Base-by-base conservation (phyloP, 2,888 invertebrate genomes). In the Drosophila mimica region DNA sequence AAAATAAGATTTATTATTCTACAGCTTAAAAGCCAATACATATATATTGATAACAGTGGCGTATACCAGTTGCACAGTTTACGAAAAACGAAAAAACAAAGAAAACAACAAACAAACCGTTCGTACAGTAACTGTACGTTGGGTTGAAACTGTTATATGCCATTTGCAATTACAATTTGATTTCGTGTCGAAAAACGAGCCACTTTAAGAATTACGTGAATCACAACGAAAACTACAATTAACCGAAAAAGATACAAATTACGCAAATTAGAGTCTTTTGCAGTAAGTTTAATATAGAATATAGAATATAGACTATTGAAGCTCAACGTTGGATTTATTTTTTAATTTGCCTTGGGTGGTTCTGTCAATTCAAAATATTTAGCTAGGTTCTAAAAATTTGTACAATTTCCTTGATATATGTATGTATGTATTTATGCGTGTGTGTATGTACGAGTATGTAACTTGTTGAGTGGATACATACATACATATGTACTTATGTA, bases 401-500 rank as follows among this genome's bases (percentile, higher is more conserved):
- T 66, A 66, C 46, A 65, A 59, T 61, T 77, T 70, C 38, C 38
- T 48, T 58, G 51, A 81, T 72, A 43, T 25, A 59, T 59, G n/a
- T 67, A 17, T 34, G 63, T 61, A 20, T 66, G 70, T 63, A 17
- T 54, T 46, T 20, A 43, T 46, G 43, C 43, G n/a, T 43, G 43
- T 68, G 15, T 15, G 31, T 66, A 48, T 59, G 59, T 56, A 51
- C 58, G 64, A 56, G 52, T 62, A 56, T 74, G 56, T 58, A 13
- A 49, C 25, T 48, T 49, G 34, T 46, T 33, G 31, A n/a, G 31
- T 40, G 25, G 9, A 33, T 62, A 33, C 25, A 25, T 33, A 52
- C 52, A 58, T 51, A 71, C 72, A 72, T 65, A 73, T 73, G 73
- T 66, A 73, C 65, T 49, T 61, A 66, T 73, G 60, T 40, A 73